Evolutionary conservation across 2,797 vertebrate species (phyloP), one percentile per base, ranked within the genome.

Genomic region (Diglossa cyanea): DNA sequence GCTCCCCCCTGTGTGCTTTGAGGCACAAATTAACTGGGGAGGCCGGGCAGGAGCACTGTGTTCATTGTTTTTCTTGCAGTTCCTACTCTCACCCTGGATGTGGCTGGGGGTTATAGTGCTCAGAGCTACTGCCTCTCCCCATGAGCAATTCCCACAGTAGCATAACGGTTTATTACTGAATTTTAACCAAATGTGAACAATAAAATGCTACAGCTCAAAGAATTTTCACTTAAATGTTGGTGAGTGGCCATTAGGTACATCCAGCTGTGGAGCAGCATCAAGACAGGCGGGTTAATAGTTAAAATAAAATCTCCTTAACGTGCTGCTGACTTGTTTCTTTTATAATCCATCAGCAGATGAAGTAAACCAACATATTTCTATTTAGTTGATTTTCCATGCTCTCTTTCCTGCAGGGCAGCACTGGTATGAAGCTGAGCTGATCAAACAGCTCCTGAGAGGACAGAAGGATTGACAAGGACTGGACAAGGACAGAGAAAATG

Each of bases 151-250:
- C 51, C 40, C 47, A 33, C 33, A 11, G n/a, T 13, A 21, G 23
- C 1, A 1, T 0, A 44, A 17, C 13, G 7, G 28, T 50, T 88
- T 6, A 2, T 26, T 31, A 17, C 23, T 31, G 58, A 58, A 30
- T 25, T 50, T 30, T 57, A 39, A 47, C 47, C 31, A 37, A 51
- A 45, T 7, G 7, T 19, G 42, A 39, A 30, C 17, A 63, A 39
- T 44, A 30, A 62, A 67, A 18, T 35, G 10, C 24, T 53, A 8
- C 30, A 39, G 21, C 45, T 11, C 10, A 9, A 61, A 73, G 40
- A 33, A 5, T 72, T 67, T 79, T 51, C 20, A 9, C 24, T 2
- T 9, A 11, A 45, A 35, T 1, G 0, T 21, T 42, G 55, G 4
- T 35, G n/a, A 47, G 35, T 7, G 37, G 55, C 39, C 13, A 48